phyloP scores from a whole-genome alignment of 23 tunicate species.

The Diplosoma virens region DNA sequence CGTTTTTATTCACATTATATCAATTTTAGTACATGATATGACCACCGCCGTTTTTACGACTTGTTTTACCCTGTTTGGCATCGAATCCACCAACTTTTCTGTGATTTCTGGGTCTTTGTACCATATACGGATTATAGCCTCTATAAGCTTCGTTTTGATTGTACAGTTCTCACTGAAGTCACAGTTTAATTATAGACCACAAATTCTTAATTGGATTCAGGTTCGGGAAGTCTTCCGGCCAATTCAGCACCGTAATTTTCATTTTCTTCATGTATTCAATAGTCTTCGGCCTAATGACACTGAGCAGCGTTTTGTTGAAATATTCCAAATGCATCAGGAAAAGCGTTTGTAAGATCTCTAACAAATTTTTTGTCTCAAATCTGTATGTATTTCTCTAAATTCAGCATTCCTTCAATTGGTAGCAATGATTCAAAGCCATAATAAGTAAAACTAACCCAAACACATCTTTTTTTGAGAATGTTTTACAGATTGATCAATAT shows the following conservation, averaged over 20 bases:
- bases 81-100: neutral
- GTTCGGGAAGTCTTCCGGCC: neutral
- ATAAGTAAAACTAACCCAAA: conserved; percentile 7
- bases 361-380: no score
- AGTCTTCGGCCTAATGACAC: no score
- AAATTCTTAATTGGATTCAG: neutral
- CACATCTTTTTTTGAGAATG: neutral
- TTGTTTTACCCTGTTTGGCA: neutral
- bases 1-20: no score
- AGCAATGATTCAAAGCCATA: no score
- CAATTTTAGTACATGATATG: no score
- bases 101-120: neutral
- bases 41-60: no score
- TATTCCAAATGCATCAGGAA: no score
- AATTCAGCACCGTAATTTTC: neutral
- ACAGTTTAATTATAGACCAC: no score
- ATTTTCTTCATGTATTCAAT: neutral
- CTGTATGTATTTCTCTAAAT: neutral
- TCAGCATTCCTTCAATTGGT: neutral
- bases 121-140: neutral
- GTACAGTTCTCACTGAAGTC: neutral
- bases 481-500: neutral
- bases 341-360: no score
- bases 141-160: neutral
- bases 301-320: no score